phyloP scores from a whole-genome alignment of 2,888 invertebrate genomes.

The Leptinotarsa peninsularis region DNA sequence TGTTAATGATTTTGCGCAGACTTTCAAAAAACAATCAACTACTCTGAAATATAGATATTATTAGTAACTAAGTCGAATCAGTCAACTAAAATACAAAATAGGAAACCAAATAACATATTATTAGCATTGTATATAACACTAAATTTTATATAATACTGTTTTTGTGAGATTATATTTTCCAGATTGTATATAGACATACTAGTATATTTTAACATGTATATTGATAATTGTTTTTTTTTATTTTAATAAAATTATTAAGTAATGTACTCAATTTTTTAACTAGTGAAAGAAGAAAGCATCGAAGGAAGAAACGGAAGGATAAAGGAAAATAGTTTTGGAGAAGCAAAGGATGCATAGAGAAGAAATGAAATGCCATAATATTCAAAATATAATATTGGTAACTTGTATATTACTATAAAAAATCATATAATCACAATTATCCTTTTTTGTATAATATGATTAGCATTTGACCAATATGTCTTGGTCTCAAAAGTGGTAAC shows the following conservation, averaged over 20 bases:
- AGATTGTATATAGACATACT: constrained; percentile 9
- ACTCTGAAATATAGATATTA: too few relatives aligned
- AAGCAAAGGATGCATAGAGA: background rate
- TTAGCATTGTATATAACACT: constrained; percentile 35
- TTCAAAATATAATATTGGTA: constrained; percentile 19
- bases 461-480: background rate
- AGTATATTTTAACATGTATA: constrained; percentile 10
- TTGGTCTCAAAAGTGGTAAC: background rate
- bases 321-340: too few relatives aligned
- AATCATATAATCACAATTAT: constrained; percentile 16
- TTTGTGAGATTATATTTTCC: constrained; percentile 1
- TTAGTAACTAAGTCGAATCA: constrained; percentile 11
- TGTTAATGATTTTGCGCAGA: too few relatives aligned
- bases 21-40: too few relatives aligned
- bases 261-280: background rate
- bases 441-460: background rate
- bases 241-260: constrained; percentile 8
- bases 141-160: constrained; percentile 31
- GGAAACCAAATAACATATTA: constrained; percentile 38
- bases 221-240: constrained; percentile 3
- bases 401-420: constrained; percentile 15
- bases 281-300: too few relatives aligned
- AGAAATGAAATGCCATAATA: background rate
- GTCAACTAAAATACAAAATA: constrained; percentile 27
- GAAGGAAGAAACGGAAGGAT: too few relatives aligned